Evolutionary conservation across 2,113 vertebrate species (phyloP).

Genomic region (Hucho hucho): DNA sequence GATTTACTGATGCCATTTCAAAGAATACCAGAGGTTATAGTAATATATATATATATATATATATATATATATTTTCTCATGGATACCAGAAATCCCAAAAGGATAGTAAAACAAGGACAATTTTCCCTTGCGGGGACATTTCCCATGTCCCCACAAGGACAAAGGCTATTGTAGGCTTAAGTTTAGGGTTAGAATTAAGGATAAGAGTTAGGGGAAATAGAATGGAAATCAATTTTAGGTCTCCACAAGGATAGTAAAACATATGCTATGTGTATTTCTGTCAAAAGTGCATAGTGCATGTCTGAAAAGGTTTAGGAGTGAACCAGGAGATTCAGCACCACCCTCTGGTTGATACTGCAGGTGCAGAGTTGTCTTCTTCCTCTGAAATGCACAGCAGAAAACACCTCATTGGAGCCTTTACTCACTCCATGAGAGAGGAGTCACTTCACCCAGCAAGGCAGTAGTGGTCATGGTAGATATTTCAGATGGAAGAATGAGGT

Average conservation of each 20-base stretch:
- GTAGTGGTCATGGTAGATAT: neutral
- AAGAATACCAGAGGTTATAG: neutral
- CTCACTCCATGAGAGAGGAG: neutral
- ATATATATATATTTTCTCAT: too few relatives aligned
- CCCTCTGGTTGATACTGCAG: neutral
- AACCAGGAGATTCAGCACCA: slow-evolving; percentile 4
- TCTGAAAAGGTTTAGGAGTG: neutral
- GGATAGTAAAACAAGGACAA: too few relatives aligned
- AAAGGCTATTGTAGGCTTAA: too few relatives aligned
- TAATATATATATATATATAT: too few relatives aligned
- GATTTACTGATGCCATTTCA: neutral
- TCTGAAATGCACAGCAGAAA: neutral
- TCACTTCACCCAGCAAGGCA: neutral
- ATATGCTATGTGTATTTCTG: neutral
- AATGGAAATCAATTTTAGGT: too few relatives aligned
- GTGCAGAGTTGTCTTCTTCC: neutral
- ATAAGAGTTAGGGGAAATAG: too few relatives aligned
- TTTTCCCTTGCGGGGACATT: too few relatives aligned
- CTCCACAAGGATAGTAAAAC: too few relatives aligned
- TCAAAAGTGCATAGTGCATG: neutral
- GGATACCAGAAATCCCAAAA: too few relatives aligned
- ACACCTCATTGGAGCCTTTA: too few relatives aligned
- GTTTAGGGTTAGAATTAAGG: too few relatives aligned
- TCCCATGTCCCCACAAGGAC: too few relatives aligned
- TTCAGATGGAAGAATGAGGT: neutral